Conservation (phyloP, 2,888 invertebrate genomes). For the Andrena minutula region DNA sequence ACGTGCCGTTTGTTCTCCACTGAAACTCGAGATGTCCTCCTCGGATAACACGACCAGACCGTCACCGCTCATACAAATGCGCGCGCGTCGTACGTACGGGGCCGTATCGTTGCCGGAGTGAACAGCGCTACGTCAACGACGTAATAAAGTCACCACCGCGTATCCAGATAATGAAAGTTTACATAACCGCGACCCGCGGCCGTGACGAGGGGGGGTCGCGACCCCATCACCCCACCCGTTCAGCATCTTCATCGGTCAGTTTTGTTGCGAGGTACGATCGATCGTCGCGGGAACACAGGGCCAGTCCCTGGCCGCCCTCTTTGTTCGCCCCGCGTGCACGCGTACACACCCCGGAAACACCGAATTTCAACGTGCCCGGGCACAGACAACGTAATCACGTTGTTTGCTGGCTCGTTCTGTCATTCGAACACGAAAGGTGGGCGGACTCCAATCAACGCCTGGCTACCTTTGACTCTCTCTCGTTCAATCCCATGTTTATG, state of each 20-base stretch:
- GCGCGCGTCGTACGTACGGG: background rate
- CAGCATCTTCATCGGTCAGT: conserved; percentile 29
- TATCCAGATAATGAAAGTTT: conserved; percentile 69
- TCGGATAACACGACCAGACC: conserved; percentile 75
- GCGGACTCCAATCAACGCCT: conserved; percentile 51
- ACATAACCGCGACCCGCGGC: conserved; percentile 50
- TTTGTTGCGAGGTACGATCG: conserved; percentile 36
- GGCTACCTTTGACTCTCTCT: conserved; percentile 55
- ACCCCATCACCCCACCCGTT: conserved; percentile 23
- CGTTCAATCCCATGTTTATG: conserved; percentile 39
- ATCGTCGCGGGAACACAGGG: conserved; percentile 19
- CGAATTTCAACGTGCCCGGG: conserved; percentile 55
- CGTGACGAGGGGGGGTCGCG: conserved; percentile 13
- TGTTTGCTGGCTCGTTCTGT: conserved; percentile 60
- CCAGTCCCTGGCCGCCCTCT: conserved; percentile 5
- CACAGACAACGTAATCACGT: conserved; percentile 64
- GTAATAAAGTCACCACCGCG: conserved; percentile 61
- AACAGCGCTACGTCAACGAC: conserved; percentile 16
- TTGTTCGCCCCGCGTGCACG: conserved; percentile 41
- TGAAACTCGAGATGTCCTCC: conserved; percentile 80
- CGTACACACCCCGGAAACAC: conserved; percentile 49
- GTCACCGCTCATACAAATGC: conserved; percentile 50
- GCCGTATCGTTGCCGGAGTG: conserved; percentile 9
- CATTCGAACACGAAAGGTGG: conserved; percentile 59
- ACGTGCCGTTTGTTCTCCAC: conserved; percentile 80